Percentiles rank a stretch among this genome's conserved stretches.
Evolutionary conservation across 2,888 invertebrate species (phyloP).

Genomic region (Oligia fasciuncula): DNA sequence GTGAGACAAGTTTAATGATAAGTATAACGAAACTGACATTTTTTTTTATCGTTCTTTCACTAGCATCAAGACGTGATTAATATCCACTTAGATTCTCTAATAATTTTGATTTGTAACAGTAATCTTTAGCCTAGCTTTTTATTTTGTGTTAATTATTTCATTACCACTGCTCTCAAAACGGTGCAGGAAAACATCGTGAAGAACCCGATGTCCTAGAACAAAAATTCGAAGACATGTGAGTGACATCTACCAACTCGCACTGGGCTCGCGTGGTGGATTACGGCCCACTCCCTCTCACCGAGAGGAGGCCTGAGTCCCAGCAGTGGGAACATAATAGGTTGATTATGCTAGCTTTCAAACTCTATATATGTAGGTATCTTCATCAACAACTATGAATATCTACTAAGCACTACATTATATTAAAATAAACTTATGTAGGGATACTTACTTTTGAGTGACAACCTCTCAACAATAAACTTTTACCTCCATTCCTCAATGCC

Average conservation of each 20-base stretch:
- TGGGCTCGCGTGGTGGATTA: too few species aligned
- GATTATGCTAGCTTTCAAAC: neutral
- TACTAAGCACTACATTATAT: neutral
- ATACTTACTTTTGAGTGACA: constrained; percentile 32
- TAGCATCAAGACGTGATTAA: constrained; percentile 23
- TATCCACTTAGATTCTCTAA: constrained; percentile 34
- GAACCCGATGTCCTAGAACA: too few species aligned
- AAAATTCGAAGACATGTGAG: too few species aligned
- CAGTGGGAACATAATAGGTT: neutral
- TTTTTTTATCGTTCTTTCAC: constrained; percentile 43
- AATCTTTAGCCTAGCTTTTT: constrained; percentile 20
- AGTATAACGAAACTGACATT: neutral
- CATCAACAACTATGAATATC: neutral
- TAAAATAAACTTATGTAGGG: neutral
- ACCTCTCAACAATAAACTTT: constrained; percentile 32
- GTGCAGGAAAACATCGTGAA: too few species aligned
- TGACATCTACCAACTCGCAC: too few species aligned
- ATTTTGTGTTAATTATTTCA: too few species aligned
- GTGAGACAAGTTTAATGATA: neutral
- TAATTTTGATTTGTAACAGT: constrained; percentile 17
- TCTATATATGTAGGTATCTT: neutral
- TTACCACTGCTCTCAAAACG: too few species aligned
- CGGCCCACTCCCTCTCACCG: too few species aligned
- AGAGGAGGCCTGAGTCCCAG: neutral
- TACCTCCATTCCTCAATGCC: constrained; percentile 40